Evolutionary conservation across 2,797 vertebrate genomes (phyloP).

Genomic region (Lycodopsis pacificus): DNA sequence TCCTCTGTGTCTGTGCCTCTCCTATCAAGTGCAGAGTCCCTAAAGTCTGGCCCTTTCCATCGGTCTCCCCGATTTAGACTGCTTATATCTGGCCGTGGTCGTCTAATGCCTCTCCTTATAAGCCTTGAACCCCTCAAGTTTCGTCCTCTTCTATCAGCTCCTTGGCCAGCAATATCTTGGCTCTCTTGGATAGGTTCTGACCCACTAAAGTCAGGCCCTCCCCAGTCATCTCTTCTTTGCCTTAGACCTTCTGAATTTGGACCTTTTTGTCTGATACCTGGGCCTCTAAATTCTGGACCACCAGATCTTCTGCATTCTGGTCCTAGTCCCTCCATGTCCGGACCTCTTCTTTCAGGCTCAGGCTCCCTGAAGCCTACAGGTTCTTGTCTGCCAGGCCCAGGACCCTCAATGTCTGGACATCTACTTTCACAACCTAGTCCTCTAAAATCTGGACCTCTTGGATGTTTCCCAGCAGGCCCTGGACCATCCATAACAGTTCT

Average conservation of each 20-base stretch:
- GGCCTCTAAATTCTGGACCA: constrained; percentile 34
- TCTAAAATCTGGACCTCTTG: constrained; percentile 32
- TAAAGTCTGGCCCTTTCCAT: constrained; percentile 34
- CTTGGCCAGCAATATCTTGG: constrained; percentile 19
- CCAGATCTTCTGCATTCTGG: constrained; percentile 48
- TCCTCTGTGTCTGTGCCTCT: constrained; percentile 36
- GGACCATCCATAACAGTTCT: constrained; percentile 29
- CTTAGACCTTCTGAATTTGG: constrained; percentile 41
- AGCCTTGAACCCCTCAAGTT: constrained; percentile 45
- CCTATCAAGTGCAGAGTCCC: constrained; percentile 27
- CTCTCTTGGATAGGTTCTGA: constrained; percentile 45
- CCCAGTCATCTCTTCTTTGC: constrained; percentile 56
- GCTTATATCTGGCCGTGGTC: constrained; percentile 26
- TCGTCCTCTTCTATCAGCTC: constrained; percentile 34
- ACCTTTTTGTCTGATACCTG: constrained; percentile 23
- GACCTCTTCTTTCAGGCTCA: constrained; percentile 37
- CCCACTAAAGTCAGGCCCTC: constrained; percentile 4
- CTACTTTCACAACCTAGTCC: constrained; percentile 29
- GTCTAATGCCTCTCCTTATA: constrained; percentile 49
- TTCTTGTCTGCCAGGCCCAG: constrained; percentile 29
- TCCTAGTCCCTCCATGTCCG: constrained; percentile 17
- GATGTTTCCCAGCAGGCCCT: constrained; percentile 3
- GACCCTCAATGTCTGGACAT: constrained; percentile 14
- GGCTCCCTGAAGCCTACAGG: constrained; percentile 34
- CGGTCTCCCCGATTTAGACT: constrained; percentile 2